Evolutionary conservation across 1,140 invertebrate species (phyloP).

Genomic region (Drosophila sechellia): DNA sequence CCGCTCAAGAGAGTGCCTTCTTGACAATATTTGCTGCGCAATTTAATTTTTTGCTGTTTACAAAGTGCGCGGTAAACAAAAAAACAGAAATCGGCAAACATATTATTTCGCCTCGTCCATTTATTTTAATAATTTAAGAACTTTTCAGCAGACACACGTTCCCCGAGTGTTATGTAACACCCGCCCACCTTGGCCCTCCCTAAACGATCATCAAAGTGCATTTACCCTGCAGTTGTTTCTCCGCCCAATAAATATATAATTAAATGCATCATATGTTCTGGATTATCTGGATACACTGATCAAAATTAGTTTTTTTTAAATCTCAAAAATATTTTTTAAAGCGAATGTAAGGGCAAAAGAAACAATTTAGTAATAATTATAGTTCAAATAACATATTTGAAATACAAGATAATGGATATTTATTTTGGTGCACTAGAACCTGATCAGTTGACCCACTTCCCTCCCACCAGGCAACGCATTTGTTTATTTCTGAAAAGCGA

Average conservation of each 20-base stretch:
- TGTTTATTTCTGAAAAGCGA: constrained; percentile 28
- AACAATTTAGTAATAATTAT: not conserved
- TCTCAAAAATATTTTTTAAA: too few relatives aligned
- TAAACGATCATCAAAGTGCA: constrained; percentile 28
- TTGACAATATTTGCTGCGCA: constrained; percentile 68
- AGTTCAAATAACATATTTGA: not conserved
- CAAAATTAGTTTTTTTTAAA: not conserved
- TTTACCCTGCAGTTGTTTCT: constrained; percentile 22
- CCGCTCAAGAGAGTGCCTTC: constrained; percentile 5
- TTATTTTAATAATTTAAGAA: constrained; percentile 65
- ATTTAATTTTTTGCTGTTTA: constrained; percentile 77
- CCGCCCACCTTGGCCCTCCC: constrained; percentile 11
- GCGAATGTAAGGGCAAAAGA: not conserved
- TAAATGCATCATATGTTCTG: constrained; percentile 2
- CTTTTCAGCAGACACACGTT: constrained; percentile 59
- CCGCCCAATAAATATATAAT: not conserved
- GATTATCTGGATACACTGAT: not conserved
- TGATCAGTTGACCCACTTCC: constrained; percentile 47
- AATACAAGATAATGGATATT: not conserved
- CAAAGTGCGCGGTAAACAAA: constrained; percentile 80
- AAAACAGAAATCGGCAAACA: constrained; percentile 66
- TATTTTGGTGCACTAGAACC: constrained; percentile 29
- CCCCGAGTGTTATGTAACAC: constrained; percentile 44
- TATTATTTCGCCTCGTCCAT: constrained; percentile 53
- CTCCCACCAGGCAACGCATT: constrained; percentile 13